These are phyloP conservation scores for Netelia inedita DNA, from an alignment of 2,888 invertebrate species.

Conservation along the genomic window DNA sequence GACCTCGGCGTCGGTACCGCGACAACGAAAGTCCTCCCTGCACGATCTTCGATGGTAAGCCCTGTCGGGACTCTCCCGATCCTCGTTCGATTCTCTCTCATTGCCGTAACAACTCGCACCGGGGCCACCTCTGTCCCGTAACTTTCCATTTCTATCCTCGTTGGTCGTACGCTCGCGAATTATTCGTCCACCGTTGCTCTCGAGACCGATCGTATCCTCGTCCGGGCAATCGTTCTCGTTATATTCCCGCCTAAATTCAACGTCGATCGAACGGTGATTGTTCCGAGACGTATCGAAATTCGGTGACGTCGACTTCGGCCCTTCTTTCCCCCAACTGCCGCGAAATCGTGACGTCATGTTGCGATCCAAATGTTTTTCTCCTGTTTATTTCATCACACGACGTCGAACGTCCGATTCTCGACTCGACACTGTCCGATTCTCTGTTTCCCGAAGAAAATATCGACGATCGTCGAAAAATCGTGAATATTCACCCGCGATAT, in stretches of 20 bases:
- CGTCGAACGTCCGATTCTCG: not conserved
- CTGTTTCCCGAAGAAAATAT: not conserved
- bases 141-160: slow-evolving; percentile 65
- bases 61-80: slow-evolving; percentile 49
- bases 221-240: slow-evolving; percentile 22
- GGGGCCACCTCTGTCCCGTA: slow-evolving; percentile 36
- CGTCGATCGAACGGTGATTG: slow-evolving; percentile 27
- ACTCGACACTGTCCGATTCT: not conserved
- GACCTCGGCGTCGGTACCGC: slow-evolving; percentile 46
- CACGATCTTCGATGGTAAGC: slow-evolving; percentile 44
- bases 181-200: slow-evolving; percentile 27
- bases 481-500: not conserved
- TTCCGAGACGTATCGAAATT: slow-evolving; percentile 52
- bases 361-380: not conserved
- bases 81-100: slow-evolving; percentile 53
- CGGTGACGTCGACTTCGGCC: slow-evolving; percentile 68
- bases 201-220: not conserved
- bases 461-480: not conserved
- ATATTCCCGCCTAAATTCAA: slow-evolving; percentile 29
- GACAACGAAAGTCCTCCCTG: slow-evolving; percentile 57
- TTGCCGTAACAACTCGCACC: slow-evolving; percentile 51
- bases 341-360: slow-evolving; percentile 81
- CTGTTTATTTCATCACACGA: slow-evolving; percentile 21
- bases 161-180: slow-evolving; percentile 34
- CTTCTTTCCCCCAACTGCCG: slow-evolving; percentile 75